A percentile compares a stretch with the other conserved stretches of the same genome.
These are phyloP conservation scores for Drosophila nr. perissopoda DNA, from an alignment of 2,888 invertebrate genomes.

Conservation along the genomic window DNA sequence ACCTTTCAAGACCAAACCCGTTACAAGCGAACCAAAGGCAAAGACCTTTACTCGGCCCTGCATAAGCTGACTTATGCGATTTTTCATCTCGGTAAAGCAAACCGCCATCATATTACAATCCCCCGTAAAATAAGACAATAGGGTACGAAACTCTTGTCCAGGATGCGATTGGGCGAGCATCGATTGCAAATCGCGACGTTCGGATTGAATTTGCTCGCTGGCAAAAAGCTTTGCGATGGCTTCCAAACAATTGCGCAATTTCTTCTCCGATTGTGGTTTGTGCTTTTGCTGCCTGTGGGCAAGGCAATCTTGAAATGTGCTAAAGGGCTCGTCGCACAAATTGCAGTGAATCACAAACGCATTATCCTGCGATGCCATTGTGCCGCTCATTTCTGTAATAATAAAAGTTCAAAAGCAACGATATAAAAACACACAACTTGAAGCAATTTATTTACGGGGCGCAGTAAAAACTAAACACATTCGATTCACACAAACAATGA, in stretches of 20 bases:
- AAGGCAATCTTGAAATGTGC: conserved; percentile 69
- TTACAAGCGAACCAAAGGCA: conserved; percentile 91
- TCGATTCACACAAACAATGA: neutral
- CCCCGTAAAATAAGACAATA: conserved; percentile 64
- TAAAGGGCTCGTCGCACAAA: conserved; percentile 69
- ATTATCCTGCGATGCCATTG: conserved; percentile 10
- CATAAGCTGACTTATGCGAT: conserved; percentile 69
- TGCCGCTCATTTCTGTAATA: conserved; percentile 50
- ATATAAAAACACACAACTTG: conserved; percentile 39
- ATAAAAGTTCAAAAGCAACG: conserved; percentile 39
- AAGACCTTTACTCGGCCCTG: conserved; percentile 79
- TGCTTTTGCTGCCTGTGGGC: conserved; percentile 80
- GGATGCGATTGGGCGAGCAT: conserved; percentile 41
- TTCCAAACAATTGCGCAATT: conserved; percentile 59
- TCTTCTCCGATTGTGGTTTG: conserved; percentile 49
- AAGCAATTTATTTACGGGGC: conserved; percentile 41
- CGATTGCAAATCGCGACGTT: conserved; percentile 50
- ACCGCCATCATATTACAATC: conserved; percentile 56
- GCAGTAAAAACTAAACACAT: conserved; percentile 28
- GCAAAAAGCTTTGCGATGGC: conserved; percentile 52
- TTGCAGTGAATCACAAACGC: conserved; percentile 58
- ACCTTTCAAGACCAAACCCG: conserved; percentile 88
- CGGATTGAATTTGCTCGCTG: conserved; percentile 56
- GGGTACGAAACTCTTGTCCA: conserved; percentile 56
- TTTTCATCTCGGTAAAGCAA: conserved; percentile 66